phyloP scores from a whole-genome alignment of 1,140 invertebrate species.

The Bombus turneri region DNA sequence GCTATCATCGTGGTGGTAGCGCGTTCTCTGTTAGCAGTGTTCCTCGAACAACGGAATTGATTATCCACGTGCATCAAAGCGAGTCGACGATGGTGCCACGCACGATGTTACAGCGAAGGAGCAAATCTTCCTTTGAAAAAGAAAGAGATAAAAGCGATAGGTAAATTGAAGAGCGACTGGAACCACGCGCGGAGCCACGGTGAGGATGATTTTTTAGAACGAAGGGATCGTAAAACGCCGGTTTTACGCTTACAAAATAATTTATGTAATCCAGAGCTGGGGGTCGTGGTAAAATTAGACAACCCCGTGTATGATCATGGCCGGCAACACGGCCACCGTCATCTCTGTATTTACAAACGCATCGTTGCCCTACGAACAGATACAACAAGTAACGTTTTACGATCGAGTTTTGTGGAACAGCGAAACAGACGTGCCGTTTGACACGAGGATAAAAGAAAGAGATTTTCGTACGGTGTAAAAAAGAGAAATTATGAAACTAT shows the following conservation, averaged over 20 bases:
- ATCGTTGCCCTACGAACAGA: background rate
- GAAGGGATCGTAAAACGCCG: constrained; percentile 47
- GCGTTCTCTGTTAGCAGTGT: background rate
- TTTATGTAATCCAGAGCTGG: constrained; percentile 59
- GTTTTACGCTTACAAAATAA: constrained; percentile 60
- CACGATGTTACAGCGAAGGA: background rate
- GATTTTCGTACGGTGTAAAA: background rate
- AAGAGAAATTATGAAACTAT: background rate
- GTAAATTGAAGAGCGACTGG: background rate
- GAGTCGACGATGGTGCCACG: too few relatives aligned
- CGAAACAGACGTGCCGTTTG: background rate
- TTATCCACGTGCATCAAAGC: constrained; percentile 9
- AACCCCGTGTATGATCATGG: background rate
- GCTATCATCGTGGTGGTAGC: background rate
- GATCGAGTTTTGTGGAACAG: background rate
- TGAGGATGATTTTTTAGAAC: constrained; percentile 12
- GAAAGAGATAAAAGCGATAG: constrained; percentile 3
- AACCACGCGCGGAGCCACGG: background rate
- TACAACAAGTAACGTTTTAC: constrained; percentile 21
- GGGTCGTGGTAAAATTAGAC: constrained; percentile 65
- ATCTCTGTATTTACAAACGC: constrained; percentile 18
- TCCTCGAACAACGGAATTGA: background rate
- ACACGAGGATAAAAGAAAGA: background rate
- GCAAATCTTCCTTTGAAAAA: background rate
- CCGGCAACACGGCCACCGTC: background rate